Percentiles rank a stretch among this genome's conserved stretches.
Conservation (phyloP, 2,888 invertebrate genomes). For the Urechis unicinctus region DNA sequence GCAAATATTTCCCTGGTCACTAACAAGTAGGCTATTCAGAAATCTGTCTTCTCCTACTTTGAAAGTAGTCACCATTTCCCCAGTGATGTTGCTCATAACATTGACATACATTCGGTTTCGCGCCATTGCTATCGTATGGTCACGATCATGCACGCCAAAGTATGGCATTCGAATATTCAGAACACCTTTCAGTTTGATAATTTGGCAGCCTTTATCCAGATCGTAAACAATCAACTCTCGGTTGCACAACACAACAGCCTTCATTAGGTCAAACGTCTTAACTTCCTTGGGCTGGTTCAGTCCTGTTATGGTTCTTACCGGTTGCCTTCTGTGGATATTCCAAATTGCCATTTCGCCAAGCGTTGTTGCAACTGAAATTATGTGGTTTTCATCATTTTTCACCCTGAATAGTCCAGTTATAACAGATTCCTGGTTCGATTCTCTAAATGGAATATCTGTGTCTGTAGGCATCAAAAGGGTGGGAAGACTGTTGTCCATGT, state of each 20-base stretch:
- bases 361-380: slow-evolving; percentile 69
- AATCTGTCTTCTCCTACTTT: slow-evolving; percentile 82
- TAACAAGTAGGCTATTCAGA: slow-evolving; percentile 78
- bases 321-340: slow-evolving; percentile 59
- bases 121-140: slow-evolving; percentile 74
- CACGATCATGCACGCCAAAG: slow-evolving; percentile 74
- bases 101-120: slow-evolving; percentile 85
- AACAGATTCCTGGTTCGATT: neutral
- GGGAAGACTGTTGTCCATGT: neutral
- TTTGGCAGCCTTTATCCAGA: slow-evolving; percentile 65
- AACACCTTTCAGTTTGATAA: slow-evolving; percentile 68
- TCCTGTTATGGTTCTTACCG: slow-evolving; percentile 66
- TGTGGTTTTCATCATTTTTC: slow-evolving; percentile 64
- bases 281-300: slow-evolving; percentile 73
- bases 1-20: slow-evolving; percentile 78
- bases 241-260: slow-evolving; percentile 73
- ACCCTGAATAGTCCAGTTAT: slow-evolving; percentile 53
- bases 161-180: slow-evolving; percentile 92
- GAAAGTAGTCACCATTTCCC: slow-evolving; percentile 77
- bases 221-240: slow-evolving; percentile 75
- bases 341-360: slow-evolving; percentile 75
- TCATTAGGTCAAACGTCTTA: slow-evolving; percentile 64
- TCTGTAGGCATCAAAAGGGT: neutral
- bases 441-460: neutral
- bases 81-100: slow-evolving; percentile 75